Base-by-base conservation (phyloP, 2,797 vertebrate species). In the Amblyopsis hoosieri region DNA sequence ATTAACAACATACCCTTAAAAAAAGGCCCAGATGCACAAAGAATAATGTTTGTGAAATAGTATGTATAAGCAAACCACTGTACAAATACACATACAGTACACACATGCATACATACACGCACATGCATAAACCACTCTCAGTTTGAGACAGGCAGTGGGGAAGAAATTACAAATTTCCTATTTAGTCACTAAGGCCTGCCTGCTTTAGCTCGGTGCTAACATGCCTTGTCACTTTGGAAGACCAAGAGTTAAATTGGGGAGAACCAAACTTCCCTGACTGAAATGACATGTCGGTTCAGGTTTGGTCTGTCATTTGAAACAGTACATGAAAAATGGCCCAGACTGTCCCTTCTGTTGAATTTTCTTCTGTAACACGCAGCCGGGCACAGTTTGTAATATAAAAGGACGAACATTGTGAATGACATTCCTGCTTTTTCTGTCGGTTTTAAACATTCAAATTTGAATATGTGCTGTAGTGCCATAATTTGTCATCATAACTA, bases 171-270 rank as follows among this genome's bases (percentile, higher is more conserved):
- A 91, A 84, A 94, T 95, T 95, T 95, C 94, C 95, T 91, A 87
- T 93, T 92, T 91, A 92, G 93, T 91, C 83, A 83, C 89, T 85
- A 88, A 80, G 80, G 42, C 73, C 76, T 64, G 91, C 90, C 94
- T 97, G 95, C 80, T 94, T 95, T 94, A 89, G 86, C 91, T 98
- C 95, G 96, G 69, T 72, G 85, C 91, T 95, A 95, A 95, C 93
- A 90, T 85, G 88, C 85, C 89, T 91, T 96, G 95, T 94, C 94
- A 96, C 90, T 49, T 93, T 91, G 90, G 93, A 94, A 77, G 92
- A 95, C 88, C 92, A 93, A 94, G 90, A 94, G 91, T 91, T 93
- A 85, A 92, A 90, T 89, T 84, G 81, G 80, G 74, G 75, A 86
- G 72, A 84, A 88, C 89, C 86, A 90, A 82, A 92, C 91, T 89